These are phyloP conservation scores for Ceratoteleas bidentatus DNA, from an alignment of 1,140 invertebrate species.

Conservation along the genomic window DNA sequence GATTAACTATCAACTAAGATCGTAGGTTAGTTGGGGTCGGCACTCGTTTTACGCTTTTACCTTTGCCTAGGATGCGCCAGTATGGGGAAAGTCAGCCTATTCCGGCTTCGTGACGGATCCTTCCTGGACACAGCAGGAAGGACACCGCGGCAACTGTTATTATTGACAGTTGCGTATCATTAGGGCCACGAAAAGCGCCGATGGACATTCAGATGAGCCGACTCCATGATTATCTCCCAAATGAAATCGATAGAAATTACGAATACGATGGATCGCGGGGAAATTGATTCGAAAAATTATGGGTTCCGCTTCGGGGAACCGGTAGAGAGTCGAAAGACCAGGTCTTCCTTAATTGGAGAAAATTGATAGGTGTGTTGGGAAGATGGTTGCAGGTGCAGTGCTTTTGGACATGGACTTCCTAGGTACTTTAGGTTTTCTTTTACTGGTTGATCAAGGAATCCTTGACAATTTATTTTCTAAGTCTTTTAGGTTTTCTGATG, in stretches of 20 bases:
- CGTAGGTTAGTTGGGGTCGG: conserved; percentile 74
- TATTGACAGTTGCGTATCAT: conserved; percentile 45
- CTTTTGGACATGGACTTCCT: too few species aligned
- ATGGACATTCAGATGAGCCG: conserved; percentile 6
- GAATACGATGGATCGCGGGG: conserved; percentile 9
- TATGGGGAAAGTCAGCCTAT: conserved; percentile 56
- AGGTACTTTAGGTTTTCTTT: too few species aligned
- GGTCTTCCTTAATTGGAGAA: conserved; percentile 24
- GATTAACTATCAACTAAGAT: conserved; percentile 75
- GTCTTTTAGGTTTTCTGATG: too few species aligned
- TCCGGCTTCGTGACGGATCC: conserved; percentile 48
- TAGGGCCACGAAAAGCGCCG: conserved; percentile 16
- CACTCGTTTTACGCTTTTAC: conserved; percentile 72
- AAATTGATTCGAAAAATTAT: conserved; percentile 18
- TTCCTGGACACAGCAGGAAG: conserved; percentile 6
- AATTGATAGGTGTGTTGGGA: conserved; percentile 1
- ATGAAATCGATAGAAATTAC: conserved; percentile 30
- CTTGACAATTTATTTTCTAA: too few species aligned
- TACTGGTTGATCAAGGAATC: too few species aligned
- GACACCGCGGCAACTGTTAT: conserved; percentile 17
- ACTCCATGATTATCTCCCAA: conserved; percentile 8
- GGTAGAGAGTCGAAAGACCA: conserved; percentile 12
- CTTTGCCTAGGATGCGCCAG: conserved; percentile 60
- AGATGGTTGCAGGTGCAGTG: neutral
- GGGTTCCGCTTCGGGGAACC: conserved; percentile 7